Evolutionary conservation across 2,888 invertebrate species (phyloP).

Genomic region (Fragum sueziense): DNA sequence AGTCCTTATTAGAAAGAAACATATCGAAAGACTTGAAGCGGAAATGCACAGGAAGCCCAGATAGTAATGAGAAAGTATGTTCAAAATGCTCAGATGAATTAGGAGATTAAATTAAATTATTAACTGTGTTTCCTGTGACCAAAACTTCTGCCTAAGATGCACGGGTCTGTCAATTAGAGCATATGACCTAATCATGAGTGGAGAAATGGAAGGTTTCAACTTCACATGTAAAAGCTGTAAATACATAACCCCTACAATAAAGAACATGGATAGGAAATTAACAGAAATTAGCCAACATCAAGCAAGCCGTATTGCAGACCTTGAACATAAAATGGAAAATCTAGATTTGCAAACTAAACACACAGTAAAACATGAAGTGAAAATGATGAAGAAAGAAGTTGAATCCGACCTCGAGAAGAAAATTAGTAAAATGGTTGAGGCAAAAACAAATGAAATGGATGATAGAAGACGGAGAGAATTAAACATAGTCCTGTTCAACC

Average conservation of each 20-base stretch:
- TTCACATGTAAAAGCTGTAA: constrained; percentile 4
- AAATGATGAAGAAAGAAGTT: too few relatives aligned
- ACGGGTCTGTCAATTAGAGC: too few relatives aligned
- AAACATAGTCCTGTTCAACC: background rate
- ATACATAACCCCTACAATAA: background rate
- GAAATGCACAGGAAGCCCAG: background rate
- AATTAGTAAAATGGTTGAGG: too few relatives aligned
- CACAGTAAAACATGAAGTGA: background rate
- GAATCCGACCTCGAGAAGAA: too few relatives aligned
- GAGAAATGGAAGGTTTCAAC: background rate
- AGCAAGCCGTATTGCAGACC: too few relatives aligned
- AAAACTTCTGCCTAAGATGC: background rate
- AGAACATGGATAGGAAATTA: background rate
- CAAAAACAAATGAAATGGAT: too few relatives aligned
- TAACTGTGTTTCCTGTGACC: background rate
- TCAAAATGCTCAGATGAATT: background rate
- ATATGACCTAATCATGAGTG: background rate
- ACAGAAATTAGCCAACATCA: background rate
- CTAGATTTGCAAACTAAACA: background rate
- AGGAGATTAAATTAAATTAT: background rate
- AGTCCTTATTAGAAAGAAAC: background rate
- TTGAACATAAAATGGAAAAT: background rate
- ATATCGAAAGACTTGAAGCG: background rate
- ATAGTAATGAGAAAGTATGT: background rate
- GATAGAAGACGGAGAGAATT: background rate